These are phyloP conservation scores for Cephus cinctus DNA, from an alignment of 1,140 invertebrate species.

Conservation along the genomic window DNA sequence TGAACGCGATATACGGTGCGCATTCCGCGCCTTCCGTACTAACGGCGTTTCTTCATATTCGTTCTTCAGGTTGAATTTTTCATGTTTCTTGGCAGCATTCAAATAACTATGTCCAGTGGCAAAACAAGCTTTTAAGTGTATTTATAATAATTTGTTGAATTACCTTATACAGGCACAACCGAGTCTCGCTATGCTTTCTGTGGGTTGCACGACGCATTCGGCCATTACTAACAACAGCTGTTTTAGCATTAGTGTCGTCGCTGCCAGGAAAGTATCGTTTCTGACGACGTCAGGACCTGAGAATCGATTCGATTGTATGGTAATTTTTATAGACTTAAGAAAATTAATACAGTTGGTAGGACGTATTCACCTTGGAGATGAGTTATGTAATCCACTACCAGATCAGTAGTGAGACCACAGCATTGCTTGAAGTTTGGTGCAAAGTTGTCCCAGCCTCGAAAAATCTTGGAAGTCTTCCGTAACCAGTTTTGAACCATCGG, in stretches of 20 bases:
- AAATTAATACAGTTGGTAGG: conserved; percentile 1
- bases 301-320: conserved; percentile 6
- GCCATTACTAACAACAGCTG: conserved; percentile 84
- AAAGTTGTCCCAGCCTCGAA: conserved; percentile 70
- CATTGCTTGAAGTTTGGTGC: conserved; percentile 91
- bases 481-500: conserved; percentile 90
- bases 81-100: too few species aligned
- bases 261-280: conserved; percentile 45
- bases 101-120: too few species aligned
- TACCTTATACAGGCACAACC: conserved; percentile 89
- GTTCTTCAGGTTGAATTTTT: too few species aligned
- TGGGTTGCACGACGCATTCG: conserved; percentile 86
- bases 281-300: conserved; percentile 40
- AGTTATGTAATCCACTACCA: conserved; percentile 81
- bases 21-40: too few species aligned
- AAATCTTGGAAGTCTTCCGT: conserved; percentile 66
- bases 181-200: conserved; percentile 82
- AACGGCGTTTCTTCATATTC: too few species aligned
- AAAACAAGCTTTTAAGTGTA: too few species aligned
- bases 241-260: conserved; percentile 78
- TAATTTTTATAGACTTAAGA: too few species aligned
- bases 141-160: too few species aligned
- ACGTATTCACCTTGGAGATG: conserved; percentile 56
- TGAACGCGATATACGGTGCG: conserved; percentile 23
- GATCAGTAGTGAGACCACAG: conserved; percentile 85